Conservation (phyloP, 2,113 vertebrate species). For the Coptodon rendalli region DNA sequence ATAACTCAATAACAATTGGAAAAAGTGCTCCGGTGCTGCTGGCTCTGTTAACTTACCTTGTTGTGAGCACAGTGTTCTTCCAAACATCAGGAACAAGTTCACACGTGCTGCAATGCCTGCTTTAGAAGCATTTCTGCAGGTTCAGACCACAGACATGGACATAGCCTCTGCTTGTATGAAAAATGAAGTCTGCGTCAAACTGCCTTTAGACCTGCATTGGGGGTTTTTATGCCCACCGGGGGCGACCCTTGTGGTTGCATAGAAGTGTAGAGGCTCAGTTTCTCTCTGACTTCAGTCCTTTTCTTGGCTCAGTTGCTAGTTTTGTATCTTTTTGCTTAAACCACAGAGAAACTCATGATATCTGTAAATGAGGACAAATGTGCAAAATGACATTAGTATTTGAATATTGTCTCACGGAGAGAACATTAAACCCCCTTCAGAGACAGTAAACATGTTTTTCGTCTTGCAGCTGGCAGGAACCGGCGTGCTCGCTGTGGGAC, state of each 20-base stretch:
- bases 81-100: not conserved
- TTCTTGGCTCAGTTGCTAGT: not conserved
- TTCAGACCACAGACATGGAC: not conserved
- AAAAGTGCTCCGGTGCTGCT: not conserved
- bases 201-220: not conserved
- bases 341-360: not conserved
- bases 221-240: not conserved
- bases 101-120: not conserved
- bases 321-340: not conserved
- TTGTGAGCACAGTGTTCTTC: not conserved
- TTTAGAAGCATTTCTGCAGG: not conserved
- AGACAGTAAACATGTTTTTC: not conserved
- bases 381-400: not conserved
- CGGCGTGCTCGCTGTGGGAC: constrained; percentile 83
- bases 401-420: not conserved
- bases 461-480: constrained; percentile 77
- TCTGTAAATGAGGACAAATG: not conserved
- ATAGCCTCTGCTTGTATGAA: not conserved
- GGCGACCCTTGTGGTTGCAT: not conserved
- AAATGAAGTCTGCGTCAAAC: not conserved
- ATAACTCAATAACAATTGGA: not conserved
- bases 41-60: not conserved
- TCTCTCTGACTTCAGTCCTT: not conserved
- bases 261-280: not conserved
- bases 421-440: not conserved